phyloP scores from a whole-genome alignment of 2,113 vertebrate genomes.

The Oreotrochilus melanogaster region DNA sequence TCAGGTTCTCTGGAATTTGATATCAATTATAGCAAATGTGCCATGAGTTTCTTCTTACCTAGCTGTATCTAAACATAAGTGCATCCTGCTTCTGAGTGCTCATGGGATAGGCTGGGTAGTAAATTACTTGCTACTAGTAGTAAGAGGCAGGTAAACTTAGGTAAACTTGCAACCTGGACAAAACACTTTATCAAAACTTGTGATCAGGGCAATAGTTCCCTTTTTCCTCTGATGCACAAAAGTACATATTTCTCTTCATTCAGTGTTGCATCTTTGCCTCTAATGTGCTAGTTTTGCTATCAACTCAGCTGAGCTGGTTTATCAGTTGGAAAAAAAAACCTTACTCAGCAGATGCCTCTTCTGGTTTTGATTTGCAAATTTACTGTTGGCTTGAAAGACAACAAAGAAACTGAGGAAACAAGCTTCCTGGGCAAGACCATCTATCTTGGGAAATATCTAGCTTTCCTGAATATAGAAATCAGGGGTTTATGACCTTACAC shows the following conservation, averaged over 20 bases:
- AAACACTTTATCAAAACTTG: neutral
- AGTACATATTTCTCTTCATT: neutral
- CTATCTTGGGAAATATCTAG: neutral
- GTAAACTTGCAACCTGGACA: neutral
- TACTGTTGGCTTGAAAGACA: neutral
- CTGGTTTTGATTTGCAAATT: neutral
- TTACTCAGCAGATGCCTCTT: neutral
- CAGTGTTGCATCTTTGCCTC: neutral
- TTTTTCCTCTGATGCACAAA: neutral
- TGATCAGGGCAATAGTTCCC: neutral
- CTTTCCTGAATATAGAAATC: neutral
- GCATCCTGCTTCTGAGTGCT: neutral
- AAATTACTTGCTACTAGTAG: neutral
- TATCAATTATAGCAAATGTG: constrained; percentile 10
- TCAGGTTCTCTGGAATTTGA: constrained; percentile 10
- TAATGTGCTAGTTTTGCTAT: neutral
- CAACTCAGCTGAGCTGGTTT: neutral
- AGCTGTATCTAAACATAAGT: neutral
- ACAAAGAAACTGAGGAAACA: neutral
- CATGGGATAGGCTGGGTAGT: neutral
- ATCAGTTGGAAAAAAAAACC: neutral
- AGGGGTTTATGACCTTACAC: neutral
- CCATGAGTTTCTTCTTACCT: constrained; percentile 17
- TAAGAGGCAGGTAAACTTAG: neutral
- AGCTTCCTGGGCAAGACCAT: neutral